phyloP scores from a whole-genome alignment of 2,888 invertebrate genomes.

The Galerucella pusilla region DNA sequence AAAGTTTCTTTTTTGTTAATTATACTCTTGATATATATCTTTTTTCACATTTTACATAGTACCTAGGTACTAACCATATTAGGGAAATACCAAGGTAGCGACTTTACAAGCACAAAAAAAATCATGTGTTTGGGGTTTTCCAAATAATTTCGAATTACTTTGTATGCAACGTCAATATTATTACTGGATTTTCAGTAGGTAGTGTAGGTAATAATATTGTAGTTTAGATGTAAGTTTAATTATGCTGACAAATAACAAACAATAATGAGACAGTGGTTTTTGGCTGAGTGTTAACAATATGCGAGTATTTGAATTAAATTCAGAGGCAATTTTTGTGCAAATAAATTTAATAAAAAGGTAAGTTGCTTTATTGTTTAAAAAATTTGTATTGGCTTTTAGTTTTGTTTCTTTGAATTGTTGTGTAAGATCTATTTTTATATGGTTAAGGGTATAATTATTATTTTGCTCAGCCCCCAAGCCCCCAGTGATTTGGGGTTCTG shows the following conservation, averaged over 20 bases:
- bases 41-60: constrained; percentile 1
- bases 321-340: background rate
- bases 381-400: too few relatives aligned
- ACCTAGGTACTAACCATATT: constrained; percentile 31
- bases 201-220: background rate
- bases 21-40: background rate
- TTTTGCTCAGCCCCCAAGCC: background rate
- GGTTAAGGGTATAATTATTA: background rate
- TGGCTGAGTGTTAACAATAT: background rate
- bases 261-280: background rate
- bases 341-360: background rate
- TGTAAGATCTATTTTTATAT: background rate
- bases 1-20: constrained; percentile 2
- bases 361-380: background rate
- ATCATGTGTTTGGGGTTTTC: constrained; percentile 31
- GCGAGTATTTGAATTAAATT: background rate
- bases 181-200: constrained; percentile 16
- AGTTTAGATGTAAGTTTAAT: background rate
- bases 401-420: background rate
- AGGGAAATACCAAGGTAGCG: constrained; percentile 34
- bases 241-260: too few relatives aligned
- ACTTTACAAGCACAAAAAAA: background rate
- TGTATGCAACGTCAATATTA: background rate
- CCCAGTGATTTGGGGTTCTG: too few relatives aligned
- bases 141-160: constrained; percentile 20